Conservation (phyloP, 2,888 invertebrate species). For the Cerastis leucographa region DNA sequence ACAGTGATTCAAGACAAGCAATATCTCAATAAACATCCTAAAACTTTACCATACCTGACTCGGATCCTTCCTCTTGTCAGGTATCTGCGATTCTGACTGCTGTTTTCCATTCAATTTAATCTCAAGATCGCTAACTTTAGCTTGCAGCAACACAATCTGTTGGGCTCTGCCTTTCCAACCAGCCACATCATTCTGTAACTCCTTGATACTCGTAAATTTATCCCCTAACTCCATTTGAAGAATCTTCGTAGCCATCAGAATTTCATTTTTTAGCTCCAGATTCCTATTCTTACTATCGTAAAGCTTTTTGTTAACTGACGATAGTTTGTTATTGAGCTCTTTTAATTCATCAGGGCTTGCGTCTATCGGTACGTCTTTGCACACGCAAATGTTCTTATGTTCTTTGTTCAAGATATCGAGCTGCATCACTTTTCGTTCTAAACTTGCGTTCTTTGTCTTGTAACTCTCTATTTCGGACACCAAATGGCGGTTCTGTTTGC, state of each 20-base stretch:
- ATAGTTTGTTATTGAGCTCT: slow-evolving; percentile 91
- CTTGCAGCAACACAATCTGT: slow-evolving; percentile 93
- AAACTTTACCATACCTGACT: slow-evolving; percentile 72
- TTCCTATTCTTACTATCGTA: slow-evolving; percentile 93
- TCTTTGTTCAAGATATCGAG: slow-evolving; percentile 83
- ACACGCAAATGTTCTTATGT: slow-evolving; percentile 81
- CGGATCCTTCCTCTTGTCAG: slow-evolving; percentile 80
- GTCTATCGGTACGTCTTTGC: slow-evolving; percentile 87
- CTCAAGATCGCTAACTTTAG: slow-evolving; percentile 92
- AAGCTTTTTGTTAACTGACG: slow-evolving; percentile 91
- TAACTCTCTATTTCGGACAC: slow-evolving; percentile 91
- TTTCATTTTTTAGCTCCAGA: slow-evolving; percentile 92
- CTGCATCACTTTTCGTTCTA: slow-evolving; percentile 88
- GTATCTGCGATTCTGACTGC: slow-evolving; percentile 70
- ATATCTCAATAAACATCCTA: background rate
- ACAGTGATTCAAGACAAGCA: background rate
- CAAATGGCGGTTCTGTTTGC: slow-evolving; percentile 92
- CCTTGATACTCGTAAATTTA: slow-evolving; percentile 91
- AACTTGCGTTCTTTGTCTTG: slow-evolving; percentile 90
- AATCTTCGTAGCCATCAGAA: slow-evolving; percentile 93
- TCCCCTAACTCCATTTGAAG: slow-evolving; percentile 95
- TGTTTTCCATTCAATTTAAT: slow-evolving; percentile 90
- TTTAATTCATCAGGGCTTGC: slow-evolving; percentile 88
- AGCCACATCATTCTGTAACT: slow-evolving; percentile 89
- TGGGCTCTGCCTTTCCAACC: slow-evolving; percentile 95